Conservation (phyloP, 2,888 invertebrate species). For the Ypsolopha scabrella region DNA sequence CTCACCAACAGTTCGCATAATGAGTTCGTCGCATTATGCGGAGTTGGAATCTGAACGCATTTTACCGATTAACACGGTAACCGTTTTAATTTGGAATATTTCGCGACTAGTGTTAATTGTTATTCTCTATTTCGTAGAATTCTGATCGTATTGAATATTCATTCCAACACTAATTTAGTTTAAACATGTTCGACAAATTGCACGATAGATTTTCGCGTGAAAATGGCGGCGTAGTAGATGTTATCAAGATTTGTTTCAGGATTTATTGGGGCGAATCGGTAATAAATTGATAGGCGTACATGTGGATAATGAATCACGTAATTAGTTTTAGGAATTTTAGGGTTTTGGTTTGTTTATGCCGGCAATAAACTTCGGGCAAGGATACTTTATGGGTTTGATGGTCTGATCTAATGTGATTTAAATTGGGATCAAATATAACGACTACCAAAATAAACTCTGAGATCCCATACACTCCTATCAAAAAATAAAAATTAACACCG, state of each 20-base stretch:
- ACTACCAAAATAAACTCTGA: too few species aligned
- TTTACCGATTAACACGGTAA: constrained; percentile 20
- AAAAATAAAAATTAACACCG: too few species aligned
- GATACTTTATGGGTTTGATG: too few species aligned
- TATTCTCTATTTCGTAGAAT: constrained; percentile 10
- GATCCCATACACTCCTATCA: too few species aligned
- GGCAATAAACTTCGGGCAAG: too few species aligned
- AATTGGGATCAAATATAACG: too few species aligned
- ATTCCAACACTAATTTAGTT: constrained; percentile 28
- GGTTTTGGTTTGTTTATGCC: too few species aligned
- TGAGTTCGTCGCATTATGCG: not conserved
- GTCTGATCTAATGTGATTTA: too few species aligned
- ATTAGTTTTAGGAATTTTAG: not conserved
- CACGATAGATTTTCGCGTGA: constrained; percentile 25
- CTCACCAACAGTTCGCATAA: not conserved
- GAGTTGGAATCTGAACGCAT: constrained; percentile 18
- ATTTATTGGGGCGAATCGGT: constrained; percentile 38
- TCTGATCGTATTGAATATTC: constrained; percentile 9
- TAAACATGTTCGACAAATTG: constrained; percentile 31
- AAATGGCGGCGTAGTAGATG: constrained; percentile 31
- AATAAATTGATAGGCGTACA: constrained; percentile 27
- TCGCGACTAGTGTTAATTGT: constrained; percentile 30
- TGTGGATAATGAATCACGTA: not conserved
- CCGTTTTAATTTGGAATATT: constrained; percentile 20
- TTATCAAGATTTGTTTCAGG: constrained; percentile 50